Base-by-base conservation (phyloP, 2,797 vertebrate species). In the Antrozous pallidus region DNA sequence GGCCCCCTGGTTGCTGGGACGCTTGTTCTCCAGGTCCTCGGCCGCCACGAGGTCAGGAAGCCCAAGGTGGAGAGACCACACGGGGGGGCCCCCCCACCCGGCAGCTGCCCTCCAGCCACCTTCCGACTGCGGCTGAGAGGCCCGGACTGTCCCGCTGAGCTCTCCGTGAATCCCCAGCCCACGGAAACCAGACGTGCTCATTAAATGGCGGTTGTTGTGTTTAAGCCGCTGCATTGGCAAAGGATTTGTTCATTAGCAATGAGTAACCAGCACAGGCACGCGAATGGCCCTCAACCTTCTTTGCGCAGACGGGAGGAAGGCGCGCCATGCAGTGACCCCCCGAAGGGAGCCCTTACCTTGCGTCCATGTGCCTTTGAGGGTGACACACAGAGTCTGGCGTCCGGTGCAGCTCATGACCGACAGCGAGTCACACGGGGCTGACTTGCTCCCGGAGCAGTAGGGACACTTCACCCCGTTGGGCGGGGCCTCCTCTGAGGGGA, bases 351-450 rank as follows among this genome's bases (percentile, higher is more conserved):
- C 5, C 80, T 96, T 73, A 90, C 87, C 89, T 95, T 40, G 54
- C 2, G 0, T 18, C 88, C 88, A 92, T 0, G 67, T 90, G 45
- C 95, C 77, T 0, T 0, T 10, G 88, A 95, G 85, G 33, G 90
- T 88, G 88, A 84, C 26, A 28, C 88, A 90, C 28, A 33, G 24
- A 1, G 61, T 96, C 88, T 95, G 71, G 47, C 38, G 12, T 6
- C 92, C 73, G 0, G 42, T 91, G 90, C 95, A 92, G 88, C 70
- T 94, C 90, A 74, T 81, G 81, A 93, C 28, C 0, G 6, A 81
- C 22, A 81, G 36, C 36, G 77, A 47, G 87, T 73, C 61, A 42
- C 87, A 47, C 0, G 1, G 51, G 61, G 36, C 77, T 0, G 6
- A 26, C 1, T 31, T 0, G 4, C 81, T 1, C 36, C 81, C 31